Base-by-base conservation (phyloP, 2,888 invertebrate species). In the Napeogenes inachia region DNA sequence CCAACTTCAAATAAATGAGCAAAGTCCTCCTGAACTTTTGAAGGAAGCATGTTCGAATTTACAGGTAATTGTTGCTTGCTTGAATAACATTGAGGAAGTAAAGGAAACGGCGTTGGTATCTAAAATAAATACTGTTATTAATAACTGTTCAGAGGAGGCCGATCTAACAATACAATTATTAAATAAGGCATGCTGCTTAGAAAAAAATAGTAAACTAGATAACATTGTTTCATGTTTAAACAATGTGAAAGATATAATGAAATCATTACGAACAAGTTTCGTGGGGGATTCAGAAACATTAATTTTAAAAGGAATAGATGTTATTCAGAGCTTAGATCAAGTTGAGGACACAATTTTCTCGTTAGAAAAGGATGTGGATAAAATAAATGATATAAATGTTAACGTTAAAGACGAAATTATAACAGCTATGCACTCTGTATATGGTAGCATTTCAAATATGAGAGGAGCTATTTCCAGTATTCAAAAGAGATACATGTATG, bases 381-480 rank as follows among this genome's bases (percentile, higher is more conserved):
- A 64, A 12, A 73, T 75, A 63, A 65, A 64, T 6, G 72, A 65
- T 54, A 65, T 88, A 45, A 73, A 79, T 4, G 54, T 71, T 4
- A 73, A 78, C 33, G 76, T 81, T 6, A 80, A 81, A 69, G 84
- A 89, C 50, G 78, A 71, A 60, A 82, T 92, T 61, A 73, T 91
- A 13, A 82, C 82, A 65, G 89, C 91, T 45, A 78, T 92, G 35
- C 85, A 91, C 75, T 90, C 91, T 46, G 79, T 92, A 46, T 92
- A 91, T 70, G 81, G 86, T 8, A 89, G 87, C 67, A 91, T 92
- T 69, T 90, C 91, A 59, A 86, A 91, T 61, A 91, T 92, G 81
- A 86, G 92, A 57, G 84, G 91, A 66, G 85, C 90, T n/a, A 80
- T 92, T 57, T 80, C 85, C 13, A 87, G 84, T 68, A 78, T 89